Base-by-base conservation (phyloP, 2,888 invertebrate species). In the Seira sanloemensis region DNA sequence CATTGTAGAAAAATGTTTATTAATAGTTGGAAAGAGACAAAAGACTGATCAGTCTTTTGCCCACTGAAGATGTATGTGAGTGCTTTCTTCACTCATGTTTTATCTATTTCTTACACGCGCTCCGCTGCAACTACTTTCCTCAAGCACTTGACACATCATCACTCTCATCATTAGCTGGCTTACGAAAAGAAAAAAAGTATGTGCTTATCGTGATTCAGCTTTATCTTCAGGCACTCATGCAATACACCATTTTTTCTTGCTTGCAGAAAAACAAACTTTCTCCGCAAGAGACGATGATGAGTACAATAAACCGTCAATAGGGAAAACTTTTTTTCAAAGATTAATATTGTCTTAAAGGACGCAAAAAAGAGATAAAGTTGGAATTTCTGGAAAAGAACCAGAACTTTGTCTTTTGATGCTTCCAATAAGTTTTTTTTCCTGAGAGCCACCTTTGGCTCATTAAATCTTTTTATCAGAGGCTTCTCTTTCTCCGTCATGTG, bases 131-230 rank as follows among this genome's bases (percentile, higher is more conserved):
- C 23, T 23, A 5, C 24, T 23, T 27, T 21, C 21, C 50, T 24
- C 21, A 9, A 37, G 26, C 23, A 65, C 62, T 74, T 65, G 27
- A 19, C 67, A 72, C 71, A 66, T 75, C 75, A 75, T 67, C 67
- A 75, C 75, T 74, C 65, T 12, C 24, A n/a, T n/a, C n/a, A n/a
- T n/a, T n/a, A n/a, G n/a, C n/a, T n/a, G n/a, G n/a, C n/a, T n/a
- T n/a, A n/a, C n/a, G n/a, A n/a, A n/a, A n/a, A n/a, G n/a, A n/a
- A n/a, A n/a, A n/a, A n/a, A n/a, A n/a, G n/a, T n/a, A n/a, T n/a
- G n/a, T n/a, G n/a, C n/a, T 37, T 37, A 37, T 37, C 37, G 12
- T 37, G 12, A 37, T 37, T 37, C 12, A 7, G n/a, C 37, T 12
- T 37, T 37, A 37, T 37, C 37, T 37, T 37, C 4, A 37, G 4